Percentiles rank a stretch among this genome's conserved stretches.
Conservation (phyloP, 2,797 vertebrate genomes). For the Triplophysa bombifrons region DNA sequence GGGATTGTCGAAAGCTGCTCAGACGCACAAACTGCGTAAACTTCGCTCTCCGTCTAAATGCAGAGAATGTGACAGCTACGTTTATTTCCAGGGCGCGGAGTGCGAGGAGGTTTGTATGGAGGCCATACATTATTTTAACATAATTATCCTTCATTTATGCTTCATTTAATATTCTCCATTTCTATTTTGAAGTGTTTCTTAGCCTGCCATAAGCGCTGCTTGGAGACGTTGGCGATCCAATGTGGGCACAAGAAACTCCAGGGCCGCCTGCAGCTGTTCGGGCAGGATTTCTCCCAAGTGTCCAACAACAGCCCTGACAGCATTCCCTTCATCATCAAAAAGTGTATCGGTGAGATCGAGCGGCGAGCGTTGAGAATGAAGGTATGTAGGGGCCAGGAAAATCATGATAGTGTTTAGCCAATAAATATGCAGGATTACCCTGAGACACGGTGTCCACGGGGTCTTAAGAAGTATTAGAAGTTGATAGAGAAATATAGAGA, state of each 20-base stretch:
- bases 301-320: conserved; percentile 77
- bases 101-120: conserved; percentile 87
- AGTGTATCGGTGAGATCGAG: conserved; percentile 92
- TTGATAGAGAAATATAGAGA: too few relatives aligned
- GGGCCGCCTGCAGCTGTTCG: conserved; percentile 89
- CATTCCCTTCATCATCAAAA: conserved; percentile 92
- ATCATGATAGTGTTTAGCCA: neutral
- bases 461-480: too few relatives aligned
- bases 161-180: neutral
- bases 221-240: conserved; percentile 95
- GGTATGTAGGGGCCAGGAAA: conserved; percentile 67
- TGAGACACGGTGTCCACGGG: neutral
- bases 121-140: conserved; percentile 5
- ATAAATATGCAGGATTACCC: conserved; percentile 5
- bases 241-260: conserved; percentile 95
- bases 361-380: conserved; percentile 89
- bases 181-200: conserved; percentile 84
- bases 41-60: conserved; percentile 91
- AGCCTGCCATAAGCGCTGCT: conserved; percentile 94
- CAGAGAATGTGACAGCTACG: conserved; percentile 96
- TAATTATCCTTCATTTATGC: neutral
- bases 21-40: conserved; percentile 90
- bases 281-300: conserved; percentile 83
- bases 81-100: conserved; percentile 97
- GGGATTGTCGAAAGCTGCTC: conserved; percentile 92